phyloP scores from a whole-genome alignment of 1,140 invertebrate species.

The silkworm (Bombyx mori) region ASM3026992v2 NC_085130.1:1414501-1415000 shows the following conservation, averaged over 20 bases:
- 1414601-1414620: conserved; percentile 79
- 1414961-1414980: no score
- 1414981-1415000: no score
- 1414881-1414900: no score
- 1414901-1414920: conserved; percentile 2
- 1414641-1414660: conserved; percentile 88
- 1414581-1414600: no score
- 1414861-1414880: conserved; percentile 15
- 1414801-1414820: conserved; percentile 19
- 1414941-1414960: no score
- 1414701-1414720: conserved; percentile 16
- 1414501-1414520: no score
- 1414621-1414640: conserved; percentile 87
- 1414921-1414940: not conserved
- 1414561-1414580: no score
- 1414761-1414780: conserved; percentile 79
- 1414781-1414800: conserved; percentile 66
- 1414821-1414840: conserved; percentile 22
- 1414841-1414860: conserved; percentile 33
- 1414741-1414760: conserved; percentile 86
- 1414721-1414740: conserved; percentile 78
- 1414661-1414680: conserved; percentile 87
- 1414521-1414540: no score
- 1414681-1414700: conserved; percentile 73
- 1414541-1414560: no score